phyloP scores from a whole-genome alignment of 2,113 vertebrate species.

The Donacobius atricapilla region DNA sequence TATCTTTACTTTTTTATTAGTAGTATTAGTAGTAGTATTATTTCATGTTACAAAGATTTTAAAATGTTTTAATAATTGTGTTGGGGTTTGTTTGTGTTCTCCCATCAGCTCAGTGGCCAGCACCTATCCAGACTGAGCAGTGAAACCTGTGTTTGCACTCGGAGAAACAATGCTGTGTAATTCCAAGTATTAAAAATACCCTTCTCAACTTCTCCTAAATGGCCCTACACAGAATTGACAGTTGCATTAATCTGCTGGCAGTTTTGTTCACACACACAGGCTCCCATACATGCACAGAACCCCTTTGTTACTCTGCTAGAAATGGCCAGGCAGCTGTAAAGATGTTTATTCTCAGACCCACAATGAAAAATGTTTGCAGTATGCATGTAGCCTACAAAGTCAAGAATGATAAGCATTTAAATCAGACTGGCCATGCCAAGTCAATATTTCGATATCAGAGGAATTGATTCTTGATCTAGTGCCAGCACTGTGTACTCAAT shows the following conservation, averaged over 20 bases:
- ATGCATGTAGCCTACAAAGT: constrained; percentile 46
- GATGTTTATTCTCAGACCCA: constrained; percentile 33
- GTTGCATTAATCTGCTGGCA: constrained; percentile 25
- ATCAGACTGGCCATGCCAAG: constrained; percentile 59
- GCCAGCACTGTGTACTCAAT: constrained; percentile 52
- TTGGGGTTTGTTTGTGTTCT: not conserved
- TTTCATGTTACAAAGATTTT: constrained; percentile 19
- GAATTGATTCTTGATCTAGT: constrained; percentile 64
- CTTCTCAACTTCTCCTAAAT: not conserved
- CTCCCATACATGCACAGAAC: not conserved
- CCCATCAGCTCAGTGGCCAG: not conserved
- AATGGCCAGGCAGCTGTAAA: constrained; percentile 7
- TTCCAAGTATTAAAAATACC: not conserved
- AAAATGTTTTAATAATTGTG: not conserved
- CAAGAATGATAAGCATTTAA: constrained; percentile 66
- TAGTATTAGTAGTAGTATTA: not conserved
- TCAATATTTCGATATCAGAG: constrained; percentile 69
- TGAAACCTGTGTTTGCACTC: not conserved
- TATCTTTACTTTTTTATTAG: constrained; percentile 26
- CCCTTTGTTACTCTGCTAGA: constrained; percentile 38
- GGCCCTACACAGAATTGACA: not conserved
- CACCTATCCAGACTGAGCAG: not conserved
- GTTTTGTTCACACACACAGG: not conserved
- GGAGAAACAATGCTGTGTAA: not conserved
- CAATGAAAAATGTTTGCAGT: constrained; percentile 40